Evolutionary conservation across 35 echinoderm and acorn worm species (phyloP).

Genomic region (Apostichopus japonicus): DNA sequence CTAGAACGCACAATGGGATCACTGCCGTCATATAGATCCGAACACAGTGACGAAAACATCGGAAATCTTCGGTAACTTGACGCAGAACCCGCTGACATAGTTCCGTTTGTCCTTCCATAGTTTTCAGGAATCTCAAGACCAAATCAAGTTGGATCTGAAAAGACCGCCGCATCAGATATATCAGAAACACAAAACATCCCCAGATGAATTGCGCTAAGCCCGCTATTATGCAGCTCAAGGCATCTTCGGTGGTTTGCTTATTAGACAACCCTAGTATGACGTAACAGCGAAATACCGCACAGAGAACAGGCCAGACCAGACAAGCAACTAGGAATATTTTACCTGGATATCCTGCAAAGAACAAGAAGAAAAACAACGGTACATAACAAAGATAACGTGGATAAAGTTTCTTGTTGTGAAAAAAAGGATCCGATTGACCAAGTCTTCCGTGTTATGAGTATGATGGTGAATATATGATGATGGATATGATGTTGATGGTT

Average conservation of each 20-base stretch:
- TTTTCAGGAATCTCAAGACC: background rate
- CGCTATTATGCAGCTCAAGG: background rate
- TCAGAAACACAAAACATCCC: constrained; percentile 25
- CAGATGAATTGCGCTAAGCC: background rate
- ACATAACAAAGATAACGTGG: too few relatives aligned
- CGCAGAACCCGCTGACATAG: background rate
- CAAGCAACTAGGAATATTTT: background rate
- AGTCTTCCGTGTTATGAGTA: too few relatives aligned
- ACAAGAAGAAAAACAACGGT: background rate
- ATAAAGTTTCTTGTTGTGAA: too few relatives aligned
- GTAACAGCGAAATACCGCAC: background rate
- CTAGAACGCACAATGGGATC: constrained; percentile 7
- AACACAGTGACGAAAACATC: constrained; percentile 31
- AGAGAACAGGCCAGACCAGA: constrained; percentile 36
- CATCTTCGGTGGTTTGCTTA: background rate
- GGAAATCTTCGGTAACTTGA: constrained; percentile 14
- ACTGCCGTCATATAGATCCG: constrained; percentile 33
- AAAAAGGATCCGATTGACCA: too few relatives aligned
- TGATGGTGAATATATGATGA: too few relatives aligned
- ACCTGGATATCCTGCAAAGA: constrained; percentile 7
- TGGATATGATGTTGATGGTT: too few relatives aligned
- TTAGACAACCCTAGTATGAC: background rate
- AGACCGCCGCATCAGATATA: constrained; percentile 6
- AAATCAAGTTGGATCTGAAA: constrained; percentile 29
- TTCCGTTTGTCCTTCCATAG: constrained; percentile 5